Evolutionary conservation across 2,113 vertebrate species (phyloP).

Genomic region (Crotalus viridis): DNA sequence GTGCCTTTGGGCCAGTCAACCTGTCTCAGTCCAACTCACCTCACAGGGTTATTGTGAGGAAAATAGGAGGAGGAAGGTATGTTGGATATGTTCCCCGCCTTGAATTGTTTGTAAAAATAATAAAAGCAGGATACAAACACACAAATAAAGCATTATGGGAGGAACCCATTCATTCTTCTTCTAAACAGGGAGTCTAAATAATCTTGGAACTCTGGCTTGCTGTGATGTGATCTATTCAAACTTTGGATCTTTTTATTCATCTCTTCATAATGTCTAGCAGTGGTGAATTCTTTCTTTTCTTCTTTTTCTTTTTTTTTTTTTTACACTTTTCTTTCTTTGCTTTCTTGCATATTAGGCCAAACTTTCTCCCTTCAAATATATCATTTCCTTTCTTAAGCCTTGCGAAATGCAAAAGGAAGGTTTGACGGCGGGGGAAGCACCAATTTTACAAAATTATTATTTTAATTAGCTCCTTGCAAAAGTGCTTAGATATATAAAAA

Average conservation of each 20-base stretch:
- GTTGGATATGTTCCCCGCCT: neutral
- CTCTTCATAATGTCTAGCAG: neutral
- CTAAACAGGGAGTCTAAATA: neutral
- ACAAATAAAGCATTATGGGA: neutral
- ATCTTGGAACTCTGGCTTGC: neutral
- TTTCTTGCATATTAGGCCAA: conserved; percentile 33
- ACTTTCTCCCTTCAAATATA: conserved; percentile 22
- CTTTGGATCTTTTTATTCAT: neutral
- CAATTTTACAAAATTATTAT: conserved; percentile 57
- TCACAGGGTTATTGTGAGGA: neutral
- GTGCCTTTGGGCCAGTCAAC: neutral
- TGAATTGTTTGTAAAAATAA: neutral
- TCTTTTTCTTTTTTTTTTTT: neutral
- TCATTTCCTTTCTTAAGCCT: conserved; percentile 41
- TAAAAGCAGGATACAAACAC: neutral
- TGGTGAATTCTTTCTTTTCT: neutral
- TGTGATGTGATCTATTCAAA: neutral
- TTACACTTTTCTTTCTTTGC: conserved; percentile 30
- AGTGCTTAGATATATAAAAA: conserved; percentile 52
- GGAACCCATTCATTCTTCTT: neutral
- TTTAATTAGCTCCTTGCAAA: conserved; percentile 59
- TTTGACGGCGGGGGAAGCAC: neutral
- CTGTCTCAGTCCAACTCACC: neutral
- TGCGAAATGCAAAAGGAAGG: conserved; percentile 36
- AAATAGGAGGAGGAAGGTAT: neutral